Evolutionary conservation across 2,113 vertebrate genomes (phyloP), one percentile per base, ranked within the genome.

Genomic region (Bufo bufo): DNA sequence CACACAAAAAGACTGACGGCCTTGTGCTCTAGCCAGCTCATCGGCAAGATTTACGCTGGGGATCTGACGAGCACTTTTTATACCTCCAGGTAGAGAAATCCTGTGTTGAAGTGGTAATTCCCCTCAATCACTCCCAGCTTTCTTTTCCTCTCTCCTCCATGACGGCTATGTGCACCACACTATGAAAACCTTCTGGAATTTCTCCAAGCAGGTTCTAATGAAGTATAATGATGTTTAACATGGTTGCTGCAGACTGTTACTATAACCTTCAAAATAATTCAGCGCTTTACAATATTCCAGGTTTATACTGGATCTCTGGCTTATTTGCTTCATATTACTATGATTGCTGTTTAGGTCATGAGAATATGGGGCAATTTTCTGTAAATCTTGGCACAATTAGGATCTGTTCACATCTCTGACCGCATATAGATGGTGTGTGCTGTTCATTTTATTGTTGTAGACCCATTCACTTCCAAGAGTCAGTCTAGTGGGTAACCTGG

Each of bases 31-130:
- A 43, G 83, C 23, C 83, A 85, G 52, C 52, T 43, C 82, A 71
- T 33, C 43, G 59, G 75, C 6, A 69, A 19, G 33, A 10, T 20
- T 17, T 52, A 80, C 33, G 59, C 75, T 66, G 47, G 59, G 63
- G 79, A 66, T 86, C 77, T 69, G 61, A 61, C n/a, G 59, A 80
- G 61, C 50, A 19, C 52, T 19, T 74, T 87, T 72, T 75, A 77
- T 85, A 58, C 50, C 74, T 61, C 59, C 63, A 61, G 56, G 83
- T 77, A 66, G 43, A 77, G n/a, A 83, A 77, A 83, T 88, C 71
- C 59, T 66, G 14, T 77, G 71, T 77, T 83, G 71, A 88, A 75
- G 69, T 83, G 58, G 80, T 84, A 84, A 84, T 84, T 84, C 85
- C 45, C 1, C 49, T 87, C 77, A 87, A 80, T 87, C 75, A 77